Evolutionary conservation across 2,888 invertebrate species (phyloP), one percentile per base, ranked within the genome.

Genomic region (Eupithecia exiguata): DNA sequence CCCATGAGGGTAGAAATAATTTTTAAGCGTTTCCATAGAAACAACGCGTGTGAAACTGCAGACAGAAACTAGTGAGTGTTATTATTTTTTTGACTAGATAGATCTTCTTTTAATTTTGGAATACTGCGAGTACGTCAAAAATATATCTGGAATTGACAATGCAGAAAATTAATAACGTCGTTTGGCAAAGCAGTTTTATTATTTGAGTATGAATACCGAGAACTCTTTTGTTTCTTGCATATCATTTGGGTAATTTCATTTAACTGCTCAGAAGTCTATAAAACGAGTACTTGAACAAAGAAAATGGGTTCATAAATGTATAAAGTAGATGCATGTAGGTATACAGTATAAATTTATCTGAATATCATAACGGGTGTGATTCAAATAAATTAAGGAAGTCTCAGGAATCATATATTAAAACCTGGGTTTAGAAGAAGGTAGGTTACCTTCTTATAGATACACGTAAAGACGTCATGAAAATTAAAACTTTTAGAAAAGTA

Each of bases 261-360:
- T 78, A 70, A 73, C 72, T 69, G 73, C 75, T 74, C 74, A 69
- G 16, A 38, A 66, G 38, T 18, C 40, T 14, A 82, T 83, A 83
- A 86, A 85, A 81, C 72, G 69, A 65, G 78, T 76, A 38, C 38
- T 7, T 38, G 78, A 79, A 79, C 78, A 79, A 78, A 77, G 74
- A 78, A 71, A 40, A 78, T 74, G 61, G 63, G 53, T 72, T 71
- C 72, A n/a, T 77, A 77, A 73, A 77, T 70, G 70, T 63, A 66
- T 25, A 66, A 7, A 21, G 10, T n/a, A n/a, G n/a, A n/a, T n/a
- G n/a, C n/a, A n/a, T n/a, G n/a, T n/a, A n/a, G n/a, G n/a, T n/a
- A n/a, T n/a, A n/a, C n/a, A n/a, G n/a, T n/a, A n/a, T n/a, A n/a
- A n/a, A n/a, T n/a, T n/a, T n/a, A n/a, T n/a, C 49, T 49, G 49